A percentile compares a stretch with the other conserved stretches of the same genome.
Evolutionary conservation across 2,888 invertebrate genomes (phyloP).

Genomic region (Andrena minutula): DNA sequence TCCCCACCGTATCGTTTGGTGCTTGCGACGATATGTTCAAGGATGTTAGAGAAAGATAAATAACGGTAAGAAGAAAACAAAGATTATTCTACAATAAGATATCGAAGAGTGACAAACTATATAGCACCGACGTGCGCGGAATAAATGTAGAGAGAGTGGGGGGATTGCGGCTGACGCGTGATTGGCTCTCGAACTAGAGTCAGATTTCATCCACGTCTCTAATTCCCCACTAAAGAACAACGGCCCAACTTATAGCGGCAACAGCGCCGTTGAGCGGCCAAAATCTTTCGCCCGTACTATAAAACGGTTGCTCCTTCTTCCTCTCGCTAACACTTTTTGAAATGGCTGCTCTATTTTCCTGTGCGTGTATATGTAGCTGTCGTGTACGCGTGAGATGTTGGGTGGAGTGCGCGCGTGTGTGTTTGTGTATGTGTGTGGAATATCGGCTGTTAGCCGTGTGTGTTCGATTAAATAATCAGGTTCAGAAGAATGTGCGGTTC

Average conservation of each 20-base stretch:
- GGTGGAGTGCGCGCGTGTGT: constrained; percentile 10
- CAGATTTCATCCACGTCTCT: too few relatives aligned
- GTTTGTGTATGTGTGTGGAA: constrained; percentile 30
- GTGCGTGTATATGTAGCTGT: constrained; percentile 4
- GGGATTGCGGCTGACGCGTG: too few relatives aligned
- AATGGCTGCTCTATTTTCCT: background rate
- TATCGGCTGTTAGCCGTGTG: constrained; percentile 48
- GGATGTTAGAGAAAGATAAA: too few relatives aligned
- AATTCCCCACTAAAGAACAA: too few relatives aligned
- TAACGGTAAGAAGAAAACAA: too few relatives aligned
- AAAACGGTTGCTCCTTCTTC: background rate
- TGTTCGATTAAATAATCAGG: constrained; percentile 69
- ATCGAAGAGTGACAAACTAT: too few relatives aligned
- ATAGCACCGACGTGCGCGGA: too few relatives aligned
- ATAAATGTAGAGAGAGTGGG: too few relatives aligned
- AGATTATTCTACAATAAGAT: too few relatives aligned
- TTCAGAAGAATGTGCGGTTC: constrained; percentile 68
- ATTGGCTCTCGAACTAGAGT: too few relatives aligned
- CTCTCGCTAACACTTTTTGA: background rate
- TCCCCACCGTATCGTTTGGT: too few relatives aligned
- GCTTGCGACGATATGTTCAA: too few relatives aligned
- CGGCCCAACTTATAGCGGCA: background rate
- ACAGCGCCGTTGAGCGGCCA: constrained; percentile 7
- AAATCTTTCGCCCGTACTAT: background rate
- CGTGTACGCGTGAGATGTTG: constrained; percentile 1